Conservation (phyloP, 2,888 invertebrate species). For the Dasypolia templi region DNA sequence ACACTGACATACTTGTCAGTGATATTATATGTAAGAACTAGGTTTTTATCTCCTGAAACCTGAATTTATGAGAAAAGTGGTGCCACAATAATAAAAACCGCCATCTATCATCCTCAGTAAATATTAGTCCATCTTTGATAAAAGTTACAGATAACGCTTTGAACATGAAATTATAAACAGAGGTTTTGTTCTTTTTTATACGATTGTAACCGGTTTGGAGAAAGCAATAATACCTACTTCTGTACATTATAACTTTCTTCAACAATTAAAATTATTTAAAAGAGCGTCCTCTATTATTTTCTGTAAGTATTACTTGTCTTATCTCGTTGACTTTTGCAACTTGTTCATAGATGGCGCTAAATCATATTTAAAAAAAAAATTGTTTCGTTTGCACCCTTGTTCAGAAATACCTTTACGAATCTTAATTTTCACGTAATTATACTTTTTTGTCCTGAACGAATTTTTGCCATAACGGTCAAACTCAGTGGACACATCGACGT, state of each 20-base stretch:
- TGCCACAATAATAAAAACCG: background rate
- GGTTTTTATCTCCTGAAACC: background rate
- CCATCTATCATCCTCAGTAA: background rate
- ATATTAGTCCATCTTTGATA: background rate
- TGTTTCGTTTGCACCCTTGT: too few relatives aligned
- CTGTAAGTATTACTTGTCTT: fast-evolving
- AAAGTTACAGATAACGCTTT: background rate
- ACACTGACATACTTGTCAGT: background rate
- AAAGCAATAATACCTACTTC: background rate
- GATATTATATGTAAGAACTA: background rate
- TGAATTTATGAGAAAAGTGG: too few relatives aligned
- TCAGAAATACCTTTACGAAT: too few relatives aligned
- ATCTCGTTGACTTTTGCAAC: background rate
- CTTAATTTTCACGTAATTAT: background rate
- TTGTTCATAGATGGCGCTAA: conserved; percentile 4
- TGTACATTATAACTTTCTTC: too few relatives aligned
- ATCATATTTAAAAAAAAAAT: too few relatives aligned
- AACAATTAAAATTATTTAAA: background rate
- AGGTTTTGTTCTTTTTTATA: too few relatives aligned
- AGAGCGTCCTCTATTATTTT: background rate
- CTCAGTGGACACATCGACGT: background rate
- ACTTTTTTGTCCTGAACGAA: background rate
- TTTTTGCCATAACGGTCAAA: background rate
- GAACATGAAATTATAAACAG: background rate
- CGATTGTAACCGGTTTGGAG: background rate